These are phyloP conservation scores for Ciona savignyi DNA, from an alignment of 23 tunicate genomes.

Conservation along the genomic window DNA sequence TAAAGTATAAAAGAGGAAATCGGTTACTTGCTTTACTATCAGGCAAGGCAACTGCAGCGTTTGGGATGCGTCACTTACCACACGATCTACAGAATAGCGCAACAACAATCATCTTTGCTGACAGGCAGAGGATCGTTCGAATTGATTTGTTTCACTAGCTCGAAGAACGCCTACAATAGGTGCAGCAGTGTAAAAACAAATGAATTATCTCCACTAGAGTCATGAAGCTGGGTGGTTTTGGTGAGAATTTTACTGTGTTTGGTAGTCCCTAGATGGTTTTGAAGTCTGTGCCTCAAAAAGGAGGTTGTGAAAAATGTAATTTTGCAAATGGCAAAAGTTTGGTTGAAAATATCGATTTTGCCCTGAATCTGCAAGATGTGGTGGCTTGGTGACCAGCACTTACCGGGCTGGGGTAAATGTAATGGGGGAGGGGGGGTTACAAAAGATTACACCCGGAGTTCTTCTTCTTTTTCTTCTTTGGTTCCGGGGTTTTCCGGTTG, in stretches of 20 bases:
- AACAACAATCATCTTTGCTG: conserved; percentile 24
- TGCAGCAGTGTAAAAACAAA: too few species aligned
- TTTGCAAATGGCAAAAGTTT: too few species aligned
- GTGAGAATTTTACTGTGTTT: too few species aligned
- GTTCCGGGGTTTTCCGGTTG: conserved; percentile 83
- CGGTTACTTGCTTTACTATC: too few species aligned
- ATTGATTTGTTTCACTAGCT: conserved; percentile 87
- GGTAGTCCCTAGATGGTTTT: too few species aligned
- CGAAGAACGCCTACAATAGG: conserved; percentile 90
- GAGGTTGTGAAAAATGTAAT: too few species aligned
- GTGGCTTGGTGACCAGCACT: neutral
- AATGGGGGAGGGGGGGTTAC: conserved; percentile 27
- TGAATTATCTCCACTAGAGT: too few species aligned
- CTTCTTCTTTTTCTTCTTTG: conserved; percentile 73
- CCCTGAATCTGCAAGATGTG: too few species aligned
- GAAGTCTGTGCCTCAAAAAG: too few species aligned
- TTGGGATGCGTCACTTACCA: conserved; percentile 6
- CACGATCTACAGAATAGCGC: conserved; percentile 31
- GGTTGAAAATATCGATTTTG: too few species aligned
- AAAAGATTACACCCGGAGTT: conserved; percentile 58
- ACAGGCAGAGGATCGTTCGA: conserved; percentile 30
- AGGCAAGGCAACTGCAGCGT: neutral
- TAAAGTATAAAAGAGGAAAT: too few species aligned
- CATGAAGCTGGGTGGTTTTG: too few species aligned
- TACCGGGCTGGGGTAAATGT: conserved; percentile 16